Base-by-base conservation (phyloP, 2,113 vertebrate genomes). In the Antechinus stuartii region DNA sequence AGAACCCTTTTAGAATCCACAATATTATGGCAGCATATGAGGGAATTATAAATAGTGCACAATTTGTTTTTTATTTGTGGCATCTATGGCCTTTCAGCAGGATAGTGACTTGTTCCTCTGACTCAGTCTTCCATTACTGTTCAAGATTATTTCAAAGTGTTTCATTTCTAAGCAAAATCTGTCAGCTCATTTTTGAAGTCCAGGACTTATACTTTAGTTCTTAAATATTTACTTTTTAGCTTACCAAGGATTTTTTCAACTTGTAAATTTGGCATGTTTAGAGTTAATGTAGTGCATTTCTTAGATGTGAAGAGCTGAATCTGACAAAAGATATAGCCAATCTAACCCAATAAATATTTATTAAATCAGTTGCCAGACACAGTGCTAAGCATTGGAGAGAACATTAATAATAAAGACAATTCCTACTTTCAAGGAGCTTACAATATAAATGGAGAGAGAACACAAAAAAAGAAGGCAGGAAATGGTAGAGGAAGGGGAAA, bases 41-140 rank as follows among this genome's bases (percentile, higher is more conserved):
- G 30, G 1, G 49, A 16, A 76, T n/a, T 90, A 0, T 61, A 68
- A 90, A 46, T 1, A 35, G 23, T 68, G 35, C 54, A 61, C 35
- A 90, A 90, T 95, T 94, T 92, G 52, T 55, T 94, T 95, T 96
- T 92, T 90, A 93, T n/a, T 93, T 94, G 26, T 10, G 30, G 7
- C 2, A 55, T 92, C 2, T 96, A 16, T 61, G 91, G 91, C 8
- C 47, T n/a, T 91, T 3, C 5, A 84, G 35, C 68, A 42, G 16
- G 35, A 84, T 16, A 42, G 19, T 84, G 68, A 84, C 11, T 94
- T 91, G 90, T 8, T 89, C 35, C 25, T 95, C 3, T 92, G 53
- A 56, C 93, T n/a, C n/a, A n/a, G n/a, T n/a, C n/a, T n/a, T n/a
- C n/a, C n/a, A n/a, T n/a, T n/a, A n/a, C n/a, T 94, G 96, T 56